Evolutionary conservation across 30 jellyfish, hydroid and myxozoan genomes (phyloP), one percentile per base, ranked within the genome.

Genomic region (Pelagia noctiluca): DNA sequence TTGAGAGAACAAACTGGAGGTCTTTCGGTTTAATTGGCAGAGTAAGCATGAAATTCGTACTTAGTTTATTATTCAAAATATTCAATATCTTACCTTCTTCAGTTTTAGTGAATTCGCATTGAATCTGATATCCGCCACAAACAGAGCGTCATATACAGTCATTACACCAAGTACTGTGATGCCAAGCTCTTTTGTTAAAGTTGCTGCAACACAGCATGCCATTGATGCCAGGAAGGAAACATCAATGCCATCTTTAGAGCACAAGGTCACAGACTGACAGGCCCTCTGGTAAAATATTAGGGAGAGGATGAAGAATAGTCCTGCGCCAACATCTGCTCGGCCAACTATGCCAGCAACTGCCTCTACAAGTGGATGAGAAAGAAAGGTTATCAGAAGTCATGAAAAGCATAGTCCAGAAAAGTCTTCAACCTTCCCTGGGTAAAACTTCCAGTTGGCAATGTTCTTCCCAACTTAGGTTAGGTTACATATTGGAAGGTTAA

Each of bases 301-400:
- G 16, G 96, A 52, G 1, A 78, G 60, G 22, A 93, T 24, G 82
- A 86, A 93, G 76, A 93, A 93, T 8, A 93, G 65, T 49, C 96
- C 90, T 0, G 97, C 54, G 2, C 90, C 97, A 23, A 87, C 84
- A 57, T 93, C 99, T 42, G 99, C 99, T 30, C 99, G 96, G 42
- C 99, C 99, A 29, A 93, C 99, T 13, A 93, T 52, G 54, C 99
- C 97, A 35, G 99, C 89, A 12, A 93, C 99, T 7, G 99, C 99
- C 91, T 93, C 99, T 93, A 76, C n/a, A n/a, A n/a, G n/a, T n/a
- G n/a, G n/a, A n/a, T n/a, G n/a, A n/a, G n/a, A n/a, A n/a, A n/a
- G n/a, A n/a, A n/a, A n/a, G n/a, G n/a, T n/a, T n/a, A n/a, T n/a
- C n/a, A n/a, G n/a, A n/a, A n/a, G n/a, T n/a, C n/a, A n/a, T n/a